Percentiles rank a stretch among this genome's conserved stretches.
Conservation (phyloP, 1,140 invertebrate genomes). For the Drosophila oshimai region DNA sequence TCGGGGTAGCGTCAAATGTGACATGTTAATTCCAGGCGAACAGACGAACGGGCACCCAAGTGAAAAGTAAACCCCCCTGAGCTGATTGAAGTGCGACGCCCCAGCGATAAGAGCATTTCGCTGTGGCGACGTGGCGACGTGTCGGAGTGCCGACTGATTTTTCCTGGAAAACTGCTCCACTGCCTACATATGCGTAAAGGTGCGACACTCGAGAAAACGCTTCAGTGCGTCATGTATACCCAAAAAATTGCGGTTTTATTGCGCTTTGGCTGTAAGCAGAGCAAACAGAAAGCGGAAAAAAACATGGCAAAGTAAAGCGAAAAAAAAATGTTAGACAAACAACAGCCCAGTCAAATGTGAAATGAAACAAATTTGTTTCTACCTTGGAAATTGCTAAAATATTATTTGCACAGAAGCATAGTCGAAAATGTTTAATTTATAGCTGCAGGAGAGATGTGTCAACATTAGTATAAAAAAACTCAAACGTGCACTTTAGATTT, state of each 20-base stretch:
- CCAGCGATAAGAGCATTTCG: slow-evolving; percentile 67
- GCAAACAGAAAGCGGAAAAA: slow-evolving; percentile 23
- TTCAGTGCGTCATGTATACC: slow-evolving; percentile 8
- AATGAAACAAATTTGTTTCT: slow-evolving; percentile 41
- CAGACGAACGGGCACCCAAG: slow-evolving; percentile 59
- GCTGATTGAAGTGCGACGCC: slow-evolving; percentile 71
- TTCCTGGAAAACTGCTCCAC: slow-evolving; percentile 52
- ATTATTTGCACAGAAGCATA: slow-evolving; percentile 27
- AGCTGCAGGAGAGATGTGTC: background rate
- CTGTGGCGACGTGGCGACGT: slow-evolving; percentile 49
- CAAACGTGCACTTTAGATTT: no score
- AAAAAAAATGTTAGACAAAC: slow-evolving; percentile 32
- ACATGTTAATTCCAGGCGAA: slow-evolving; percentile 75
- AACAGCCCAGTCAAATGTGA: slow-evolving; percentile 44
- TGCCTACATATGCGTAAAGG: slow-evolving; percentile 67
- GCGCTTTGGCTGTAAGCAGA: slow-evolving; percentile 28
- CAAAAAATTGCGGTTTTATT: slow-evolving; percentile 60
- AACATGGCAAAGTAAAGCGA: slow-evolving; percentile 11
- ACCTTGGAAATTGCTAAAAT: slow-evolving; percentile 9
- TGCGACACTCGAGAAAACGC: slow-evolving; percentile 54
- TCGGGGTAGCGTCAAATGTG: slow-evolving; percentile 59
- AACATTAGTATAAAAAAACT: background rate
- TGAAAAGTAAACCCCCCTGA: slow-evolving; percentile 18
- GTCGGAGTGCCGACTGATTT: slow-evolving; percentile 31
- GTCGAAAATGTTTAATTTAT: slow-evolving; percentile 24